Percentiles rank a stretch among this genome's conserved stretches.
phyloP scores from a whole-genome alignment of 2,797 vertebrate genomes.

The Gambusia yucatana region DNA sequence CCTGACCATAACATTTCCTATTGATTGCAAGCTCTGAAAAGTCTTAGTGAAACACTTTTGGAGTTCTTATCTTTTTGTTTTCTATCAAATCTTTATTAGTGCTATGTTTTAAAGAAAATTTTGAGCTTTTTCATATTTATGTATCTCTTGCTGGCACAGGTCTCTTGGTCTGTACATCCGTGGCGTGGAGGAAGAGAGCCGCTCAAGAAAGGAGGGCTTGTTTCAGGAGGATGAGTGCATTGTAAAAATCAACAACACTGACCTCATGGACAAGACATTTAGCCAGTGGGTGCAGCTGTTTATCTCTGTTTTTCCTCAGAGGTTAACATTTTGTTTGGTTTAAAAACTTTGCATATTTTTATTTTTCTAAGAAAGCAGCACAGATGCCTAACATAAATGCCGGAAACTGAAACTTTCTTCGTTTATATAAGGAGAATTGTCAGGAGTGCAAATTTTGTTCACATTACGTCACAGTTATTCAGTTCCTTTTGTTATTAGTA shows the following conservation, averaged over 20 bases:
- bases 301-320: neutral
- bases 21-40: neutral
- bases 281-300: conserved; percentile 86
- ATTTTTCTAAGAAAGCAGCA: neutral
- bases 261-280: conserved; percentile 93
- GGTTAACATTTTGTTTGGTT: neutral
- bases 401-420: neutral
- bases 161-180: conserved; percentile 92
- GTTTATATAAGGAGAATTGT: neutral
- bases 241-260: conserved; percentile 90
- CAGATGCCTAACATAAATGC: neutral
- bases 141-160: conserved; percentile 66
- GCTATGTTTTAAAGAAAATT: neutral
- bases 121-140: neutral
- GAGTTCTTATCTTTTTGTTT: neutral
- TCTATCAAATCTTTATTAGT: no score
- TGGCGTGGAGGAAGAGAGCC: conserved; percentile 93
- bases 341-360: neutral
- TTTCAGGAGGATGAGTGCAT: conserved; percentile 96
- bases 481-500: neutral
- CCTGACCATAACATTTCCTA: neutral
- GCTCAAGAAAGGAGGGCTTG: conserved; percentile 88
- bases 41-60: neutral
- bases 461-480: neutral
- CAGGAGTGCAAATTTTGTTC: neutral